Percentiles rank a stretch among this genome's conserved stretches.
phyloP scores from a whole-genome alignment of 1,140 invertebrate genomes.

The Papilio machaon region DNA sequence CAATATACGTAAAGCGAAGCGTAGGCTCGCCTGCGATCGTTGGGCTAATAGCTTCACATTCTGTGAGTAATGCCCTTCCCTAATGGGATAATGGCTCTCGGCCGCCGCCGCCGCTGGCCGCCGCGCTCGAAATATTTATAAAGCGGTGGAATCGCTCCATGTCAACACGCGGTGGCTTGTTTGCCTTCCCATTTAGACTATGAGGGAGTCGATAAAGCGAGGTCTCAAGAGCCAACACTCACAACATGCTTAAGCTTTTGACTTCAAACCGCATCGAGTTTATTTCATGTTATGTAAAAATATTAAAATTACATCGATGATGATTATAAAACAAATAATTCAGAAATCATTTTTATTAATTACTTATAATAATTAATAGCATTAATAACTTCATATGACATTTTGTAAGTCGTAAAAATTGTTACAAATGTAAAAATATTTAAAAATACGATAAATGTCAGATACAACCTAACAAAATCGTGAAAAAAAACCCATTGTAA shows the following conservation, averaged over 20 bases:
- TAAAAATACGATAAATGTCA: not conserved
- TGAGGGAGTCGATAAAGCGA: constrained; percentile 66
- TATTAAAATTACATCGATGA: too few relatives aligned
- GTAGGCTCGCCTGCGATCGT: constrained; percentile 45
- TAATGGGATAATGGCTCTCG: constrained; percentile 78
- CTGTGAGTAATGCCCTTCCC: constrained; percentile 74
- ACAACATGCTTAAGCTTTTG: constrained; percentile 21
- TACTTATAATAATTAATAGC: not conserved
- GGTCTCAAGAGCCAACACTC: constrained; percentile 45
- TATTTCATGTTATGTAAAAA: not conserved
- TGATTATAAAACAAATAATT: too few relatives aligned
- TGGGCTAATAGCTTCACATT: constrained; percentile 69
- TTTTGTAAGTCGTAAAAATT: not conserved
- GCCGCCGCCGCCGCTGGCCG: constrained; percentile 54
- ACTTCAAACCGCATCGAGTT: not conserved
- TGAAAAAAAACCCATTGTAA: not conserved
- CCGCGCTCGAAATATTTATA: constrained; percentile 77
- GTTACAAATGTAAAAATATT: not conserved
- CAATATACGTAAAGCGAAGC: constrained; percentile 30
- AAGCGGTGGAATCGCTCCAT: constrained; percentile 71
- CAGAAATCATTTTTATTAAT: too few relatives aligned
- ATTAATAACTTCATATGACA: not conserved
- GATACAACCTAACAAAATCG: not conserved
- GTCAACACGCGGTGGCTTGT: constrained; percentile 73
- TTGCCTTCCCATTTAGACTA: constrained; percentile 75